phyloP scores from a whole-genome alignment of 2,888 invertebrate species.

The Drymonia ruficornis region DNA sequence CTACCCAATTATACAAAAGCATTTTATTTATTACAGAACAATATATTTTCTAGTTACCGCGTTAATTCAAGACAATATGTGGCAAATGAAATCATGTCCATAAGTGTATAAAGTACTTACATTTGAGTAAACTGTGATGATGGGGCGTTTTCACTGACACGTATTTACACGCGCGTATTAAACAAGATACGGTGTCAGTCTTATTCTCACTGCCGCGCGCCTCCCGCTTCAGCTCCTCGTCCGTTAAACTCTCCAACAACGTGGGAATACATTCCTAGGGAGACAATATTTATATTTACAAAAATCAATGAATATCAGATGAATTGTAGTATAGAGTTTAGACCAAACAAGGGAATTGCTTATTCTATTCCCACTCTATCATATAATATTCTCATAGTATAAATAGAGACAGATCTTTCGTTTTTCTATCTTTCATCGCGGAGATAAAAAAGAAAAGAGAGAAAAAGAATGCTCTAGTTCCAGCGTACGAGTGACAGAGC shows the following conservation, averaged over 20 bases:
- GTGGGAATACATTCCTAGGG: constrained; percentile 94
- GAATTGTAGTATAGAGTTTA: too few relatives aligned
- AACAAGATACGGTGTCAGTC: constrained; percentile 97
- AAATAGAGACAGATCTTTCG: too few relatives aligned
- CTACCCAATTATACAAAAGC: too few relatives aligned
- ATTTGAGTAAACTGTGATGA: constrained; percentile 89
- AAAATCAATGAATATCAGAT: neutral
- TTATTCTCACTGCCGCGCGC: constrained; percentile 96
- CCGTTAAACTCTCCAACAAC: constrained; percentile 95
- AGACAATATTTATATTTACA: constrained; percentile 3
- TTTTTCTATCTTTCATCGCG: too few relatives aligned
- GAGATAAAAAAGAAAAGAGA: too few relatives aligned
- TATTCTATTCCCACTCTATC: too few relatives aligned
- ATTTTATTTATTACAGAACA: too few relatives aligned
- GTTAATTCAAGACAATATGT: neutral
- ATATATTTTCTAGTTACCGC: too few relatives aligned
- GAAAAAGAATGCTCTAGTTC: too few relatives aligned
- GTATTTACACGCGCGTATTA: constrained; percentile 96
- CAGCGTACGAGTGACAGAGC: too few relatives aligned
- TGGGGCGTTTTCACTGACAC: constrained; percentile 93
- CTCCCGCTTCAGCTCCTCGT: constrained; percentile 97
- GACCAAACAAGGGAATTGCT: too few relatives aligned
- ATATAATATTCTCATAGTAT: too few relatives aligned
- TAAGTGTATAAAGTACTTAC: constrained; percentile 55
- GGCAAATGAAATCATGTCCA: neutral